Evolutionary conservation across 2,797 vertebrate genomes (phyloP).

Genomic region (Gymnothorax javanicus): DNA sequence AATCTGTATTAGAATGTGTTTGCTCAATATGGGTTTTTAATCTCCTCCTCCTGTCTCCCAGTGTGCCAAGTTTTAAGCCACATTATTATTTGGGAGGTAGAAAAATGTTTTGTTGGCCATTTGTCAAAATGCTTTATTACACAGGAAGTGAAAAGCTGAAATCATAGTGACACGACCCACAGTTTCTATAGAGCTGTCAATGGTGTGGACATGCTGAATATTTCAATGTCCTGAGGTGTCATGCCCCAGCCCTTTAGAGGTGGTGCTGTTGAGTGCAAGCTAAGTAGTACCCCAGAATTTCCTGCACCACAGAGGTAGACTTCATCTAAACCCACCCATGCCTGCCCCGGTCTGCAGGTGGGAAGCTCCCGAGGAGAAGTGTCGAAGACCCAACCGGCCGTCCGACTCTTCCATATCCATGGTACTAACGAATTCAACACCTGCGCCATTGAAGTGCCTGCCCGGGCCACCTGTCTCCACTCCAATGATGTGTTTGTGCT

Average conservation of each 20-base stretch:
- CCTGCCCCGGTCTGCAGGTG: slow-evolving; percentile 60
- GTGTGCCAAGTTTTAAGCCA: too few relatives aligned
- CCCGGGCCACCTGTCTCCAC: slow-evolving; percentile 76
- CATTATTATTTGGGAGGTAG: too few relatives aligned
- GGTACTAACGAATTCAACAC: slow-evolving; percentile 80
- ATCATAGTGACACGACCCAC: too few relatives aligned
- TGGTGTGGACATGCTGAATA: background rate
- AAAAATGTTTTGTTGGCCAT: too few relatives aligned
- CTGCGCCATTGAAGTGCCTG: slow-evolving; percentile 77
- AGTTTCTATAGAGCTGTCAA: too few relatives aligned
- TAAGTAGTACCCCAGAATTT: background rate
- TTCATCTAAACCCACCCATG: slow-evolving; percentile 3
- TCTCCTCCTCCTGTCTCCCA: too few relatives aligned
- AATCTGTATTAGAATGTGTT: too few relatives aligned
- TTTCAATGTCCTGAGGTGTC: background rate
- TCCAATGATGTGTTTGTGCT: slow-evolving; percentile 87
- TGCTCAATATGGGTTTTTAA: too few relatives aligned
- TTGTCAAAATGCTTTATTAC: too few relatives aligned
- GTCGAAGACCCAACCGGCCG: slow-evolving; percentile 52
- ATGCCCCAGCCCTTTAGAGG: background rate
- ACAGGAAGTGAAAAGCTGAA: too few relatives aligned
- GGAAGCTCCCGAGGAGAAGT: slow-evolving; percentile 66
- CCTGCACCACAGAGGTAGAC: background rate
- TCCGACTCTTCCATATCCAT: slow-evolving; percentile 77
- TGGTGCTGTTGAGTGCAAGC: background rate